Percentiles rank a stretch among this genome's conserved stretches.
Evolutionary conservation across 2,113 vertebrate genomes (phyloP).

Genomic region (Takifugu flavidus): DNA sequence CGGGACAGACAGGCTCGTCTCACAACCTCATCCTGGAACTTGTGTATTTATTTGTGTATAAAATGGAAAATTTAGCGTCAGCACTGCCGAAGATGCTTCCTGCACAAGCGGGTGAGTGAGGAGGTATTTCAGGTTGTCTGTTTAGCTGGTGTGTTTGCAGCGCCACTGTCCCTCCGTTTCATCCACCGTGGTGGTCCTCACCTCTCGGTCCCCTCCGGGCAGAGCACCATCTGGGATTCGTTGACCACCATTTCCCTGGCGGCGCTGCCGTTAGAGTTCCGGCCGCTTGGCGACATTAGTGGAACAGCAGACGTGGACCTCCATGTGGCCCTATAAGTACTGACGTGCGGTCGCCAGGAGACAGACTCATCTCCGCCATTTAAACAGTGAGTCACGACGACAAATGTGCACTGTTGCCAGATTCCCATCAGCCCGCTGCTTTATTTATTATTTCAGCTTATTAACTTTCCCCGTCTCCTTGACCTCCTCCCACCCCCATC

Average conservation of each 20-base stretch:
- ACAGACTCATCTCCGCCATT: slow-evolving; percentile 4
- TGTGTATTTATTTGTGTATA: slow-evolving; percentile 65
- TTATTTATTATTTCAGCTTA: slow-evolving; percentile 74
- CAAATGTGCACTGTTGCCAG: slow-evolving; percentile 55
- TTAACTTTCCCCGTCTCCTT: slow-evolving; percentile 69
- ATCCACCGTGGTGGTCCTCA: slow-evolving; percentile 62
- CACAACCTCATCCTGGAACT: slow-evolving; percentile 49
- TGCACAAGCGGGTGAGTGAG: slow-evolving; percentile 15
- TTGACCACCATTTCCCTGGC: slow-evolving; percentile 55
- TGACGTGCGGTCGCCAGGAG: slow-evolving; percentile 52
- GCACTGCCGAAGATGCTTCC: slow-evolving; percentile 30
- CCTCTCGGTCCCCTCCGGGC: slow-evolving; percentile 59
- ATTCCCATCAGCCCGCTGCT: slow-evolving; percentile 63
- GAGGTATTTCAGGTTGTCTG: slow-evolving; percentile 1
- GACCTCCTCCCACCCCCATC: slow-evolving; percentile 51
- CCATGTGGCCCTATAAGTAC: slow-evolving; percentile 39
- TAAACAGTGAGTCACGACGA: slow-evolving; percentile 33
- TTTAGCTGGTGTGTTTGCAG: slow-evolving; percentile 5
- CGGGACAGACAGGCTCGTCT: slow-evolving; percentile 29
- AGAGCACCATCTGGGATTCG: slow-evolving; percentile 60
- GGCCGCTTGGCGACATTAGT: slow-evolving; percentile 41
- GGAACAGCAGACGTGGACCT: slow-evolving; percentile 57
- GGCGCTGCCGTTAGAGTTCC: slow-evolving; percentile 29
- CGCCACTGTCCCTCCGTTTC: slow-evolving; percentile 34
- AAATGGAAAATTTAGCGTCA: slow-evolving; percentile 55